phyloP scores from a whole-genome alignment of 2,888 invertebrate species.

The Caenorhabditis sp. region DNA sequence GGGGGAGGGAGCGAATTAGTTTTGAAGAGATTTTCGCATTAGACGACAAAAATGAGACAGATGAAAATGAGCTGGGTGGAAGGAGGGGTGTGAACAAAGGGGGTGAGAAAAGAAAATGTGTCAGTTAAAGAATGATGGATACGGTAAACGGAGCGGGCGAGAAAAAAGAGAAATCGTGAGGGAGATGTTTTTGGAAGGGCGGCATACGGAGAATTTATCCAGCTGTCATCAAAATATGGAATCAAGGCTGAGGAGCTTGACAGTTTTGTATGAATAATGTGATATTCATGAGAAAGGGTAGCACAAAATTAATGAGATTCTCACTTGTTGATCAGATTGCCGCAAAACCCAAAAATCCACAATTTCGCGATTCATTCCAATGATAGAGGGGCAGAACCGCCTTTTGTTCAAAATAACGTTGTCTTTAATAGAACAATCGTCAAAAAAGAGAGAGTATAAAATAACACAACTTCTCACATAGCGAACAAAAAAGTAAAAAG shows the following conservation, averaged over 20 bases:
- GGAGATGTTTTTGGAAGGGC: conserved; percentile 4
- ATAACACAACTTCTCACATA: too few species aligned
- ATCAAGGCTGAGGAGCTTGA: conserved; percentile 20
- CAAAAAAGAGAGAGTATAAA: too few species aligned
- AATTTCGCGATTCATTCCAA: too few species aligned
- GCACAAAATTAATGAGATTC: not conserved
- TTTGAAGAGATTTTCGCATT: conserved; percentile 11
- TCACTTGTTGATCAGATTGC: not conserved
- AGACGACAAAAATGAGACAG: conserved; percentile 22
- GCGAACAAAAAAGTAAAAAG: too few species aligned
- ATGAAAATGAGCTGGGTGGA: conserved; percentile 12
- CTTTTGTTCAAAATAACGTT: too few species aligned
- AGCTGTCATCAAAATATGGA: conserved; percentile 40
- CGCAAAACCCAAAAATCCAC: too few species aligned
- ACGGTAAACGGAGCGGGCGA: conserved; percentile 39
- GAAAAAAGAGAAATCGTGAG: conserved; percentile 11
- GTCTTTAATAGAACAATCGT: too few species aligned
- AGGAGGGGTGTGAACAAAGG: conserved; percentile 4
- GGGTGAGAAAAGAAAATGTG: conserved; percentile 35
- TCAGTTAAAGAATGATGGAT: conserved; percentile 45
- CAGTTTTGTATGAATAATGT: not conserved
- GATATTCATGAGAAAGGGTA: not conserved
- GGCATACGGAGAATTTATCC: conserved; percentile 39
- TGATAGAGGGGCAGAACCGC: too few species aligned
- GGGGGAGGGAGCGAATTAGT: conserved; percentile 23